Percentiles rank a stretch among this genome's conserved stretches.
Evolutionary conservation across 1,140 invertebrate genomes (phyloP).

Genomic region (Callitettix versicolor): DNA sequence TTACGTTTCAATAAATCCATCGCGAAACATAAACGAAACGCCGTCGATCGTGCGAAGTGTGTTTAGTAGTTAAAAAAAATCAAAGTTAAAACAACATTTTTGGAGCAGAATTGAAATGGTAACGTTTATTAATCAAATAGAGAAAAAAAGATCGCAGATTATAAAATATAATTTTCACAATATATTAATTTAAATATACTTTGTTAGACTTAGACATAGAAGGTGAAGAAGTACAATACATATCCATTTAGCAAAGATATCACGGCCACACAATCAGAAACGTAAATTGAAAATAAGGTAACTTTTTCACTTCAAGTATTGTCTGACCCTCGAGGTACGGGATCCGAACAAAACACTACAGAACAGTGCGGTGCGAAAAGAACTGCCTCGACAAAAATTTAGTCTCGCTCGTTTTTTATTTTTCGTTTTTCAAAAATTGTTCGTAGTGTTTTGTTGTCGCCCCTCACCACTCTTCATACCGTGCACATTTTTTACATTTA

Average conservation of each 20-base stretch:
- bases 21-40: no score
- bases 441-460: constrained; percentile 4
- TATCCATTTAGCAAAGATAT: not conserved
- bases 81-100: not conserved
- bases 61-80: constrained; percentile 4
- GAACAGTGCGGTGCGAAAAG: constrained; percentile 1
- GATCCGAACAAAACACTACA: constrained; percentile 7
- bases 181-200: not conserved
- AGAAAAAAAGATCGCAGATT: constrained; percentile 18
- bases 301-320: not conserved
- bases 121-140: constrained; percentile 26
- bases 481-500: no score
- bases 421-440: not conserved
- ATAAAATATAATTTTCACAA: constrained; percentile 10
- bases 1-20: no score
- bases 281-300: not conserved
- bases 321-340: not conserved
- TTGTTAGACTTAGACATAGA: not conserved
- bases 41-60: not conserved
- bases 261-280: not conserved
- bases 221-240: no score
- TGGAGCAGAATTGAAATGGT: constrained; percentile 17
- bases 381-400: not conserved
- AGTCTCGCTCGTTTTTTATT: not conserved
- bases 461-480: no score